Conservation (phyloP, 2,888 invertebrate species). For the Pycnomerus fuliginosus region DNA sequence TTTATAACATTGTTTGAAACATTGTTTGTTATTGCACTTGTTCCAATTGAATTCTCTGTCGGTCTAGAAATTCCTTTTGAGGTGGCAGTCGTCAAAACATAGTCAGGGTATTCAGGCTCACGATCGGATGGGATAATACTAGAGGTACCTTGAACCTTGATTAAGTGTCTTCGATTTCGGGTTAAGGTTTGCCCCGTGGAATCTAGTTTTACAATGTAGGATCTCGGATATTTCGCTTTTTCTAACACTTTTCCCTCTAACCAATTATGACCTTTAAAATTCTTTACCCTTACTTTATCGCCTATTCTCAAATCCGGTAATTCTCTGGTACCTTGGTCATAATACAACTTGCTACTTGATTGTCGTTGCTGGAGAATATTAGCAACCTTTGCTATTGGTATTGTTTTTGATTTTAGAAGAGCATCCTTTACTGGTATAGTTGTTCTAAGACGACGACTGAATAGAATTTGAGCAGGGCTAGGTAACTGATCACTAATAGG, state of each 20-base stretch:
- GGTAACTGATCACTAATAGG: background rate
- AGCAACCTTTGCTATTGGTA: background rate
- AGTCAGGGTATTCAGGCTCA: too few relatives aligned
- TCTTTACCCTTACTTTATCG: constrained; percentile 1
- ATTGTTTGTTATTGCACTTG: too few relatives aligned
- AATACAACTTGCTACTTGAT: background rate
- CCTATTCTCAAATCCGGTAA: background rate
- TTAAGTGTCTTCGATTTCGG: too few relatives aligned
- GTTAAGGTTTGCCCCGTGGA: too few relatives aligned
- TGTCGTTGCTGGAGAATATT: constrained; percentile 3
- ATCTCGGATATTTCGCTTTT: background rate
- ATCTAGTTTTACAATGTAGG: constrained; percentile 3
- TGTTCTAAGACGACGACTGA: constrained; percentile 1
- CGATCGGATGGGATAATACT: too few relatives aligned
- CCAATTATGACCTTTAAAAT: constrained; percentile 2
- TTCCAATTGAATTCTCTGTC: too few relatives aligned
- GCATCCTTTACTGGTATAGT: constrained; percentile 1
- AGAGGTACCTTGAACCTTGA: too few relatives aligned
- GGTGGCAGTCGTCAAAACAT: too few relatives aligned
- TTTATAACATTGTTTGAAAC: too few relatives aligned
- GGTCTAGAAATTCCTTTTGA: too few relatives aligned
- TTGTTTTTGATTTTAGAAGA: background rate
- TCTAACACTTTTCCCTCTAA: background rate
- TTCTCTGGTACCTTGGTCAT: background rate
- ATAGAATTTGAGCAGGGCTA: constrained; percentile 1